Base-by-base conservation (phyloP, 2,888 invertebrate species). In the Rhingia rostrata region DNA sequence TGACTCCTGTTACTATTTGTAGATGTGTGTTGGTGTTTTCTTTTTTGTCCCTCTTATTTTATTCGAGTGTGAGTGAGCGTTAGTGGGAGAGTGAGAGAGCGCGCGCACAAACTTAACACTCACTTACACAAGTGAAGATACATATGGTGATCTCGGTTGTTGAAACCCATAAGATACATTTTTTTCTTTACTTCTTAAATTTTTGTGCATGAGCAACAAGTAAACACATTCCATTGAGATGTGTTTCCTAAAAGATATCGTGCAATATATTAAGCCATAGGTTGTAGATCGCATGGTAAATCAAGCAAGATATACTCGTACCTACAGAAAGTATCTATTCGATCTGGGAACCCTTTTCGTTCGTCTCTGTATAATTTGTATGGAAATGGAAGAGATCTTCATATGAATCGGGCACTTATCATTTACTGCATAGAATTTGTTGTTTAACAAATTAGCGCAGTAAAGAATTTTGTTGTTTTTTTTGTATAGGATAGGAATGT, bases 221-320 rank as follows among this genome's bases (percentile, higher is more conserved):
- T 84, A 80, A 84, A 84, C 84, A 84, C 84, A 84, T 84, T 84
- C 84, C 84, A 75, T 84, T 74, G 83, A 84, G 83, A 84, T 84
- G 83, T 84, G 83, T 74, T 84, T 80, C 83, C 74, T 79, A 80
- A 84, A 84, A 72, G 66, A 75, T 74, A 74, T 80, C 69, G 79
- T 77, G 72, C 77, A 77, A 82, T 82, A 78, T 73, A 73, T 78
- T 72, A 73, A 53, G 56, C 78, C 56, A 78, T 58, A 83, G 78
- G 51, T 72, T 78, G 14, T 41, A 39, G 53, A 45, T 64, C 51
- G 14, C 43, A 70, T 75, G 75, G 74, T 80, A 54, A 54, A 74
- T 49, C 54, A 45, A 63, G 56, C 41, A 53, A 41, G 22, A 22
- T 22, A 22, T 22, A 22, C 22, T 22, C 22, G 22, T 22, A 22